Evolutionary conservation across 2,113 vertebrate genomes (phyloP), one percentile per base, ranked within the genome.

Genomic region (Notiomystis cincta): DNA sequence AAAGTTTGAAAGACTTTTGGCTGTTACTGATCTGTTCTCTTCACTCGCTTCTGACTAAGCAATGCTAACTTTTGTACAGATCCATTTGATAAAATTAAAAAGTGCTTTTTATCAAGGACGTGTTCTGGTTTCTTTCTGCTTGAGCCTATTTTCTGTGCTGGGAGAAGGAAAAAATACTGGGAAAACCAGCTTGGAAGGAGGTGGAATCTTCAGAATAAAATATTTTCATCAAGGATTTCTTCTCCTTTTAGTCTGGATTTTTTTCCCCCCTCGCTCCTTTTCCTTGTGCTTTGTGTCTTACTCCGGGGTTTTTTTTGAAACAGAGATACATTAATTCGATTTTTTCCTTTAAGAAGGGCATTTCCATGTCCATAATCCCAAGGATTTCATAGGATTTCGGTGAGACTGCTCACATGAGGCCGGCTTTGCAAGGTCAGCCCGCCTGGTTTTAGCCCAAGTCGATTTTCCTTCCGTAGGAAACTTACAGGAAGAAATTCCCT

Each of bases 31-130:
- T 97, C 97, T 98, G 98, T 98, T 98, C 98, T 97, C 90, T 98
- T 98, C 97, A 97, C 98, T 98, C 94, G 96, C 98, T 98, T 98
- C 98, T 98, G 98, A 98, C 98, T 98, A 98, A 98, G 98, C 98
- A 98, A 98, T 96, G 98, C 99, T 99, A 99, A 99, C 98, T 98
- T 98, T 99, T 98, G 98, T 98, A 98, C 98, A 99, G 98, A 98
- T 98, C 91, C 48, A 98, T 98, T 98, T 98, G 98, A 97, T 98
- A 98, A 97, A 97, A 98, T 98, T 98, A 98, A 98, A 98, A 98
- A 98, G 96, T 20, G 97, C 97, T 97, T 98, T 98, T 98, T 98
- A 97, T 97, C 97, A 96, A 95, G 76, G 23, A 18, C 0, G 73
- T 78, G 92, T 90, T 56, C 60, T 8, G 47, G 93, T 78, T 95